Base-by-base conservation (phyloP, 2,888 invertebrate genomes). In the Machimus rusticus region DNA sequence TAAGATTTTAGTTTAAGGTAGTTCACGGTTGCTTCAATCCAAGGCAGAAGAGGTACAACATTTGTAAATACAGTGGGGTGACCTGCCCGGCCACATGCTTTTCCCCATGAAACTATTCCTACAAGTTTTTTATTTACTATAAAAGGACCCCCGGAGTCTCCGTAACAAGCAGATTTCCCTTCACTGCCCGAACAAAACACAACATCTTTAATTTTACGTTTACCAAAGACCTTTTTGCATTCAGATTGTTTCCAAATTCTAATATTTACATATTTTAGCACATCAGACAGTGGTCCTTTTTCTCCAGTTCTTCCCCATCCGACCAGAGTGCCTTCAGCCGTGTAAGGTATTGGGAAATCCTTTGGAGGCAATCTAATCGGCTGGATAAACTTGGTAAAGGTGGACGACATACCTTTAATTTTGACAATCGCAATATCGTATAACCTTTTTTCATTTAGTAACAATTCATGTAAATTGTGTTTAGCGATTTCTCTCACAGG, bases 261-360 rank as follows among this genome's bases (percentile, higher is more conserved):
- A 66, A 66, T 66, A 66, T 66, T 66, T 28, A 6, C 94, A 82
- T 90, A 93, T 91, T 94, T 94, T 3, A 92, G 89, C 9, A 79
- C 16, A 14, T 55, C 74, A 37, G 91, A 90, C 3, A 88, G 87
- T 0, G 51, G 5, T 12, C 91, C 92, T 28, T 90, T 90, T 89
- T 90, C 87, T 90, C 8, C 12, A 1, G 57, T 16, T 19, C 81
- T 23, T 31, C 89, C 89, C 89, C 89, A 89, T 79, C 66, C 66
- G 12, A 19, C 2, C 12, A 66, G 4, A 23, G 66, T 66, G 2
- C 66, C 66, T 66, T 23, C 88, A 88, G 46, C 78, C 78, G 8
- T 6, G 28, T 66, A 66, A 66, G 66, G 66, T 66, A 66, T 28
- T 23, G 8, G 12, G 12, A 66, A 19, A 66, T 66, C 8, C 23